phyloP scores from a whole-genome alignment of 2,888 invertebrate species.

The Drosophila monieri region DNA sequence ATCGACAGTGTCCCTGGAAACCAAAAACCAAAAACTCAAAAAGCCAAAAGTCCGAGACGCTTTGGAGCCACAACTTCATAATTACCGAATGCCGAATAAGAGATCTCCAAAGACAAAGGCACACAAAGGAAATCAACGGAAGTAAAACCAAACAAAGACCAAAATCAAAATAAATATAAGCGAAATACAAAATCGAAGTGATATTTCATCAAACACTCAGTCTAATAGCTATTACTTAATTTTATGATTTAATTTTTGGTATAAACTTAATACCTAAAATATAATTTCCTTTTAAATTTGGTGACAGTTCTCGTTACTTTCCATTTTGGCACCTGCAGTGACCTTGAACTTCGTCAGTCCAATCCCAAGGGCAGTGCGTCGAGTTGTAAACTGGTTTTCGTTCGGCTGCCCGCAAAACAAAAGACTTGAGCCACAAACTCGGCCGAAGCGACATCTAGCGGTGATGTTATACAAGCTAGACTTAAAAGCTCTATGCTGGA shows the following conservation, averaged over 20 bases:
- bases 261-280: not conserved
- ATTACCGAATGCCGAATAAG: conserved; percentile 32
- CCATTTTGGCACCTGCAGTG: conserved; percentile 40
- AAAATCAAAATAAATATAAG: conserved; percentile 9
- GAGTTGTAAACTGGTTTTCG: conserved; percentile 22
- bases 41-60: conserved; percentile 54
- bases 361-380: conserved; percentile 31
- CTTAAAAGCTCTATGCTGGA: not conserved
- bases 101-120: conserved; percentile 27
- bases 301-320: conserved; percentile 7
- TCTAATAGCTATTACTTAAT: not conserved
- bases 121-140: conserved; percentile 44
- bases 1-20: conserved; percentile 7
- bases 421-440: conserved; percentile 52
- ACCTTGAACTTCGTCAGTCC: conserved; percentile 63
- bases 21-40: conserved; percentile 9
- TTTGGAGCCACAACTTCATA: conserved; percentile 49
- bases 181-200: conserved; percentile 5
- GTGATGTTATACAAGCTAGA: not conserved
- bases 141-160: conserved; percentile 24
- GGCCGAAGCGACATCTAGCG: conserved; percentile 25
- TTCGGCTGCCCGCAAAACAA: conserved; percentile 17
- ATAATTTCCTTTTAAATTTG: not conserved
- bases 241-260: not conserved
- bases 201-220: conserved; percentile 14